These are phyloP conservation scores for Eremophila alpestris DNA, from an alignment of 2,797 vertebrate genomes.

Conservation along the genomic window DNA sequence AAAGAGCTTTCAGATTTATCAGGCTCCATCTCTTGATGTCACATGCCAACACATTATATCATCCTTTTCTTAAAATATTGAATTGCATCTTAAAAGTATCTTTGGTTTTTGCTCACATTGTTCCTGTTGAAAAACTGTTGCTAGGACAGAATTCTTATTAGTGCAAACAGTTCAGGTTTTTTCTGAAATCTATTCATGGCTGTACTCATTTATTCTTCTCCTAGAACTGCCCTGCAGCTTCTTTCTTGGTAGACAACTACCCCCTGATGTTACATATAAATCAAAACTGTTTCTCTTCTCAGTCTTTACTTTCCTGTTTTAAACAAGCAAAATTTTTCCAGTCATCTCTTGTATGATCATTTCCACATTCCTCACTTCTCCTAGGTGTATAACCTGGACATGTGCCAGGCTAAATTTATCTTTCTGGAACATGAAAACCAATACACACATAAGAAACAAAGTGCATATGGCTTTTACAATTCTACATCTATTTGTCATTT, in stretches of 20 bases:
- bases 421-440: background rate
- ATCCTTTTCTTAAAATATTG: background rate
- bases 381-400: background rate
- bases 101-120: background rate
- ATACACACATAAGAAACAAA: background rate
- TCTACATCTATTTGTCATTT: background rate
- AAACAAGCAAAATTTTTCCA: background rate
- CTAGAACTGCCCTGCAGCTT: background rate
- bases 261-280: background rate
- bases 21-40: background rate
- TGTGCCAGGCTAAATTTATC: background rate
- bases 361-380: background rate
- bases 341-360: background rate
- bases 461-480: background rate
- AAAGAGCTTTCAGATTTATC: background rate
- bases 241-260: background rate
- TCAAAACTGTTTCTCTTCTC: background rate
- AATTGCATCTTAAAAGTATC: background rate
- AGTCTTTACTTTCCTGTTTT: background rate
- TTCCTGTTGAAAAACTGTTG: background rate
- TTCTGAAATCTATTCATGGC: background rate
- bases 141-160: background rate
- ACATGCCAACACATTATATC: background rate
- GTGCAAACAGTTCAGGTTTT: background rate
- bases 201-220: background rate